phyloP scores from a whole-genome alignment of 2,797 vertebrate genomes.

The Ispidina picta region DNA sequence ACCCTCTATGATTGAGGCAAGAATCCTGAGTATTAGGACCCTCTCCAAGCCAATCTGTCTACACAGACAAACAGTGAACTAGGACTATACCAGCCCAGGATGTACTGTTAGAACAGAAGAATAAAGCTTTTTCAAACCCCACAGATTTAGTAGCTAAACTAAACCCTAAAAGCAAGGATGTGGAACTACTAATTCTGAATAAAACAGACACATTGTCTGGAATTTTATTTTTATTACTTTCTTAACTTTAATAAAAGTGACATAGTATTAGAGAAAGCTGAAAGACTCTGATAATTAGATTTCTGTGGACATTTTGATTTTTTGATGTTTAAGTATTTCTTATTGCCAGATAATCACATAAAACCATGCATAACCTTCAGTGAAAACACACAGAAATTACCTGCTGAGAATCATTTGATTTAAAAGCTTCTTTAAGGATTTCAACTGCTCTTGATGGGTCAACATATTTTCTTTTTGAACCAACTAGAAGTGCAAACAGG shows the following conservation, averaged over 20 bases:
- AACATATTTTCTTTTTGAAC: constrained; percentile 96
- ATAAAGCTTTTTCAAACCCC: neutral
- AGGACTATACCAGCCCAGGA: neutral
- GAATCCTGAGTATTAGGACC: neutral
- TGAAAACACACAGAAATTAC: constrained; percentile 73
- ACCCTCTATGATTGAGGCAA: neutral
- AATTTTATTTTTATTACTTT: neutral
- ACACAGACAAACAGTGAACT: neutral
- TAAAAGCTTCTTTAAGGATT: constrained; percentile 98
- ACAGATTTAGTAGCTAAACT: neutral
- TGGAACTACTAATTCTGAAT: neutral
- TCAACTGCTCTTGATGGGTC: constrained; percentile 96
- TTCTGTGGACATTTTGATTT: neutral
- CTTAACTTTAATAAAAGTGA: neutral
- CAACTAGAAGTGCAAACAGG: constrained; percentile 96
- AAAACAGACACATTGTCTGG: fast-evolving
- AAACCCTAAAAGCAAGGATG: neutral
- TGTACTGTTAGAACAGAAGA: neutral
- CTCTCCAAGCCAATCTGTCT: neutral
- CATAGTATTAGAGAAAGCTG: neutral
- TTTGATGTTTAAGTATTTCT: neutral
- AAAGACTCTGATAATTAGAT: neutral
- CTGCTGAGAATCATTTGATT: constrained; percentile 97
- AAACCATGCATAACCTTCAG: neutral
- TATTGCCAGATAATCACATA: neutral